Evolutionary conservation across 2,113 vertebrate genomes (phyloP), one percentile per base, ranked within the genome.

Genomic region (Sula dactylatra): DNA sequence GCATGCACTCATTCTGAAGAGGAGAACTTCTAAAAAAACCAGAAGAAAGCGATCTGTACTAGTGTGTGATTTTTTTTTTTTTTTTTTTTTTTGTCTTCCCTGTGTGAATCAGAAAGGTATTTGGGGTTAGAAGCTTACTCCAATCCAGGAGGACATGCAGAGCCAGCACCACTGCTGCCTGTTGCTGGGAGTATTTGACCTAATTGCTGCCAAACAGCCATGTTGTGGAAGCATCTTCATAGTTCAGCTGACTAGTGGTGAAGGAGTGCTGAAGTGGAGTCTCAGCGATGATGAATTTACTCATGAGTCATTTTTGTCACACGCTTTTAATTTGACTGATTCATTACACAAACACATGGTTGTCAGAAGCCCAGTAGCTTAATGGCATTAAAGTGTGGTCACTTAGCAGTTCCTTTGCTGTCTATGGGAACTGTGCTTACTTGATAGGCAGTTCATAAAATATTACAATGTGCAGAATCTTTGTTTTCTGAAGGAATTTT

Each of bases 301-400:
- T 94, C 78, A 96, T 96, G 94, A 97, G 81, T 95, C 97, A 97
- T 94, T 94, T 95, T 95, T 91, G 94, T 97, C 94, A 97, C 91
- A 94, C 62, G 62, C 91, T 96, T 97, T 95, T 95, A 94, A 95
- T 97, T 96, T 94, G 92, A 94, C 88, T 96, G 96, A 97, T 92
- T 97, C 94, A 94, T 90, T 96, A 88, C 82, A 91, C 70, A 93
- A 96, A 95, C 94, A 95, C 92, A 94, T 95, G 88, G 73, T 72
- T 95, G 96, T 97, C 95, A 97, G 95, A 96, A 96, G 76, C 91
- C 88, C 86, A 95, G 95, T 91, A 96, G 94, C 94, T 96, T 96
- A 96, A 93, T 96, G 94, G 78, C 86, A 93, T 94, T 96, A 91
- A 92, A 94, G 95, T 94, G 96, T 96, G 95, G 92, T 97, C 94